Evolutionary conservation across 2,797 vertebrate species (phyloP), one percentile per base, ranked within the genome.

Genomic region (Delichon dasypus): DNA sequence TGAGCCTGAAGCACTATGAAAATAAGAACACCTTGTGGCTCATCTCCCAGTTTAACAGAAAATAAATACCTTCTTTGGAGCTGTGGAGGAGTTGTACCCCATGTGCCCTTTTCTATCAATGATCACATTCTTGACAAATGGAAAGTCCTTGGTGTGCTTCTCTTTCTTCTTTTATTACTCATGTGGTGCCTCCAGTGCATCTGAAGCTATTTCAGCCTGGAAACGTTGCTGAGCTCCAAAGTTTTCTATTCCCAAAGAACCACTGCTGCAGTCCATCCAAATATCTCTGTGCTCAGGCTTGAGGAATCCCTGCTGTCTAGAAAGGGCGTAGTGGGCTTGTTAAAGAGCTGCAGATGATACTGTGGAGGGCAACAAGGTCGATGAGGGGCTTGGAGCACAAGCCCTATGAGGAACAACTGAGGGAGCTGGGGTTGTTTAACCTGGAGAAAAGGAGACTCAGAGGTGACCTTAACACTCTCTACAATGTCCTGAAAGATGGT

Each of bases 171-270:
- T 64, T 72, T 64, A n/a, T 70, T 48, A 10, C 8, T 19, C 0
- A 0, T 13, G 16, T 1, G 1, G 9, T 45, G 38, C 51, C 12
- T 66, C 4, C 25, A 62, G 27, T 44, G 68, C 38, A 23, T 2
- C 8, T 48, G 54, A 90, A 34, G 38, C 27, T 92, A 20, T 90
- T 82, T 82, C 44, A 68, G 34, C 44, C 19, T 3, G 4, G 65
- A 74, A 77, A 54, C 20, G 16, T n/a, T 44, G 32, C 70, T 11
- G 12, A 29, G 20, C 9, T 75, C 17, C 38, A 67, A 45, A 11
- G 16, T 61, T 44, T 88, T 64, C 42, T 68, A 2, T 73, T n/a
- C 11, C 23, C 10, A 26, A 29, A 36, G 66, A 73, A 66, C 36
- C 4, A 72, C 51, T 68, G 42, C 38, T 70, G 21, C 14, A 70